These are phyloP conservation scores for Platyrinchus mystaceus DNA, from an alignment of 2,797 vertebrate species.

Conservation along the genomic window DNA sequence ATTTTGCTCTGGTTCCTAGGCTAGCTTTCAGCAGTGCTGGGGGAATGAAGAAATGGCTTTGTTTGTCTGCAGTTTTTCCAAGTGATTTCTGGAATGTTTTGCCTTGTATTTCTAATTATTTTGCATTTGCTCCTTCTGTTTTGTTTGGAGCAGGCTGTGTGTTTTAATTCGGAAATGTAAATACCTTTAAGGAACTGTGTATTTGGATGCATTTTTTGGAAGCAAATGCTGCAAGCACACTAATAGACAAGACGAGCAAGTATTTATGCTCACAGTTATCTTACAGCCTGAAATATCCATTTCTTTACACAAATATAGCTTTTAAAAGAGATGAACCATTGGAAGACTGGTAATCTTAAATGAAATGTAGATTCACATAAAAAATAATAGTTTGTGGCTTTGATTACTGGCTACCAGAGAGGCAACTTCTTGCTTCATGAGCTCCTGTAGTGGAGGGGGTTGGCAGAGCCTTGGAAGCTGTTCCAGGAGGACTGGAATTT, in stretches of 20 bases:
- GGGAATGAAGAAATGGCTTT: neutral
- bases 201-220: neutral
- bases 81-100: neutral
- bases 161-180: constrained; percentile 11
- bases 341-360: neutral
- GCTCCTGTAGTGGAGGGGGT: neutral
- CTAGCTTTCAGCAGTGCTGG: neutral
- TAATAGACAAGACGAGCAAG: neutral
- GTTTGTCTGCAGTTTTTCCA: neutral
- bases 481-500: neutral
- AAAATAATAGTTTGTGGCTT: neutral
- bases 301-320: neutral
- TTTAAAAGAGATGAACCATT: neutral
- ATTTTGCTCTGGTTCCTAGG: neutral
- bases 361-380: neutral
- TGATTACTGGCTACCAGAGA: neutral
- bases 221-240: neutral
- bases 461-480: neutral
- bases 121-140: neutral
- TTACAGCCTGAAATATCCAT: neutral
- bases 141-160: neutral
- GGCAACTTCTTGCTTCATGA: neutral
- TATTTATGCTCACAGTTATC: neutral
- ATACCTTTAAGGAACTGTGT: neutral
- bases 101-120: neutral